Base-by-base conservation (phyloP, 64 coral and sea anemone genomes). In the Actinia equina region DNA sequence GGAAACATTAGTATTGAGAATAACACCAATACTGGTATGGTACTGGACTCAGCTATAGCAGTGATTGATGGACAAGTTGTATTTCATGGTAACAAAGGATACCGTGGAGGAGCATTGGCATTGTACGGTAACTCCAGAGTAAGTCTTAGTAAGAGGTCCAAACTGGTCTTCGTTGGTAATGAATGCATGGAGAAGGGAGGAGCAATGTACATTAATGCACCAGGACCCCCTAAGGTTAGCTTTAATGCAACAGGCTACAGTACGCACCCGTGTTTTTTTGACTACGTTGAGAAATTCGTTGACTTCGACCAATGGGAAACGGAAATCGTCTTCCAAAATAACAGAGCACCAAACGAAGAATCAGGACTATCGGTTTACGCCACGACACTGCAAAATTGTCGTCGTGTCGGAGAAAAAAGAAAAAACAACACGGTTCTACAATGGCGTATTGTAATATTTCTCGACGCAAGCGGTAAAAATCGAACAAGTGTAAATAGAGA, bases 81-180 rank as follows among this genome's bases (percentile, higher is more conserved):
- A n/a, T 94, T 98, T 49, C 79, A 49, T 19, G 51, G 70, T n/a
- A 98, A 98, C 44, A 86, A 5, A 82, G 95, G 95, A 16, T 92
- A 92, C 27, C 89, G 89, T 89, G 95, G 95, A 4, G 95, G 95
- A n/a, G 95, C 89, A 7, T 51, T 98, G 17, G 95, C 92, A 46
- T 88, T 98, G 85, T 98, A 98, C 88, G 95, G 95, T 41, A 90
- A 92, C 87, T 91, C 95, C 57, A 87, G 83, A 84, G 86, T 98
- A 17, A 77, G 78, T 59, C 89, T 98, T 22, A 43, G 59, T 26
- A 81, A 91, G 56, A 70, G 87, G 19, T 94, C 95, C 65, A 87
- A 56, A 18, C 87, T 98, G 22, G 44, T 86, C 26, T 98, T 98
- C 65, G 18, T 92, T 79, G 84, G 80, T 14, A 98, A 98, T 53